Conservation (phyloP, 2,888 invertebrate species). For the Gnatocerus cornutus region DNA sequence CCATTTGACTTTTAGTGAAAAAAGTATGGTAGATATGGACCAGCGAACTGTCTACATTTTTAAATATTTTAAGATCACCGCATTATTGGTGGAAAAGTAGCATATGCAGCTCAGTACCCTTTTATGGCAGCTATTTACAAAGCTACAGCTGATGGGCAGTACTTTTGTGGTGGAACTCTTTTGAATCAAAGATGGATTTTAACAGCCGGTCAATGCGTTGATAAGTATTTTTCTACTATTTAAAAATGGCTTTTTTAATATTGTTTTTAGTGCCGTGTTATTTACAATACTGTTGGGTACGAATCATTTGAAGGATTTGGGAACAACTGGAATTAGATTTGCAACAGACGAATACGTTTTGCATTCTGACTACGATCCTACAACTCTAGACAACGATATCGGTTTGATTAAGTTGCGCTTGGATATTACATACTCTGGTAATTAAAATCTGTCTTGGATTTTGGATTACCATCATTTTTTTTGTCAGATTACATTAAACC, state of each 20-base stretch:
- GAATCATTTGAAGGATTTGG: neutral
- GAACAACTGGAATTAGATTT: neutral
- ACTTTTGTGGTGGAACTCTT: neutral
- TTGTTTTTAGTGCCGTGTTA: neutral
- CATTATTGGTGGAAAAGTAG: neutral
- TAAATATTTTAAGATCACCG: neutral
- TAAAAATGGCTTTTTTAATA: neutral
- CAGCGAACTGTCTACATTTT: too few species aligned
- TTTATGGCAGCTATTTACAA: neutral
- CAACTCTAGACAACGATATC: conserved; percentile 3
- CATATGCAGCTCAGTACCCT: neutral
- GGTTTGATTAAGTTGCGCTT: neutral
- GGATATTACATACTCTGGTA: neutral
- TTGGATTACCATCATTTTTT: too few species aligned
- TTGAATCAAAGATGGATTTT: neutral
- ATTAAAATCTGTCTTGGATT: too few species aligned
- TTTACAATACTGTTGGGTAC: conserved; percentile 1
- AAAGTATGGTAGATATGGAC: too few species aligned
- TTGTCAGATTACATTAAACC: neutral
- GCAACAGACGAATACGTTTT: neutral
- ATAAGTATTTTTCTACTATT: neutral
- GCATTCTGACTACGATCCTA: conserved; percentile 5
- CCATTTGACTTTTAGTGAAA: too few species aligned
- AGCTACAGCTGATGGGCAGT: neutral
- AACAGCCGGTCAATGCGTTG: neutral